These are phyloP conservation scores for Athrips mouffetella DNA, from an alignment of 2,888 invertebrate genomes.

Conservation along the genomic window DNA sequence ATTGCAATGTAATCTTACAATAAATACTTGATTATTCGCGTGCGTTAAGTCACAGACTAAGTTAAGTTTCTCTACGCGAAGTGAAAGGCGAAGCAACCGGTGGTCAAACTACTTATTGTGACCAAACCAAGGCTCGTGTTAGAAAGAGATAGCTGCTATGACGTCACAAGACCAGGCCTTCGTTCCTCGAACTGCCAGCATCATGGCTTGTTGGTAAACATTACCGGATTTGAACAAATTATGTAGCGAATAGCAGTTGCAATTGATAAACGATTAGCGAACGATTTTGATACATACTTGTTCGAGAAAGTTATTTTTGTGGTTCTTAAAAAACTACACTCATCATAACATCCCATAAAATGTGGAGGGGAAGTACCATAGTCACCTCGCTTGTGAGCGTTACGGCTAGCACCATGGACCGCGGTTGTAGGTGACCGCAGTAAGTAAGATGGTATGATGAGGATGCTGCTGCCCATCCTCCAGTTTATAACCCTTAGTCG, in stretches of 20 bases:
- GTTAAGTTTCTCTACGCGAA: slow-evolving; percentile 26
- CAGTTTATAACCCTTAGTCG: too few species aligned
- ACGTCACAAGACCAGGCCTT: slow-evolving; percentile 30
- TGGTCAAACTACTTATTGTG: slow-evolving; percentile 34
- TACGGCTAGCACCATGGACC: too few species aligned
- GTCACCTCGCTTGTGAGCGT: too few species aligned
- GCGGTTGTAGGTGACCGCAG: too few species aligned
- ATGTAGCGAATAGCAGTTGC: not conserved
- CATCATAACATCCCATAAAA: too few species aligned
- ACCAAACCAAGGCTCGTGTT: slow-evolving; percentile 19
- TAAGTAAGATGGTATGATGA: too few species aligned
- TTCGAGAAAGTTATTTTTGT: too few species aligned
- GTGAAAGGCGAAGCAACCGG: slow-evolving; percentile 66
- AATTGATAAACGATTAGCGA: too few species aligned
- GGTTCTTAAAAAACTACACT: too few species aligned
- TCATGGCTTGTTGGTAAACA: slow-evolving; percentile 5
- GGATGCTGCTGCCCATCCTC: too few species aligned
- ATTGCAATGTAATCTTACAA: not conserved
- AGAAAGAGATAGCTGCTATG: slow-evolving; percentile 35
- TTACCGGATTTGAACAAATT: not conserved
- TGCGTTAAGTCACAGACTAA: not conserved
- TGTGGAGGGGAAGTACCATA: too few species aligned
- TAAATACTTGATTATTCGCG: not conserved
- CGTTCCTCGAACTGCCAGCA: not conserved
- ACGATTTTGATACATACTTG: too few species aligned